Evolutionary conservation across 2,113 vertebrate genomes (phyloP).

Genomic region (Orientallactaga bullata): DNA sequence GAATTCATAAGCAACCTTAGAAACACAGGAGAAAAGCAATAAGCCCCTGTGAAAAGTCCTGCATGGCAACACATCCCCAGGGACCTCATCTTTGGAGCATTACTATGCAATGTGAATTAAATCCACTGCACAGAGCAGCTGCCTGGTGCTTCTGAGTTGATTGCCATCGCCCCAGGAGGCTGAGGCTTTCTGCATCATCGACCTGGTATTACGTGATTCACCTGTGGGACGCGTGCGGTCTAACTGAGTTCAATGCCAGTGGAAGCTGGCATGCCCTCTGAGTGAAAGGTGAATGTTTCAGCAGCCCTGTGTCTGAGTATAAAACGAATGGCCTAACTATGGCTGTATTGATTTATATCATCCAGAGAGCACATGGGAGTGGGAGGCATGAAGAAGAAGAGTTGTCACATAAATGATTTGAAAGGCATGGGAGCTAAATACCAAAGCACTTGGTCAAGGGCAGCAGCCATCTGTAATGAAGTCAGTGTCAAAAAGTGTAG

Average conservation of each 20-base stretch:
- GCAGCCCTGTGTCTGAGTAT: background rate
- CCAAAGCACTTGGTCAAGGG: slow-evolving; percentile 52
- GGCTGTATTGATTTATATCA: slow-evolving; percentile 59
- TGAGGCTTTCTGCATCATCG: slow-evolving; percentile 63
- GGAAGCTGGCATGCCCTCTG: background rate
- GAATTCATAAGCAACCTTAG: slow-evolving; percentile 78
- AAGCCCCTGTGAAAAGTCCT: slow-evolving; percentile 72
- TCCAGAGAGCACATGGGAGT: background rate
- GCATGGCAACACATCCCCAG: slow-evolving; percentile 72
- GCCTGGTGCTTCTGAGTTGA: slow-evolving; percentile 77
- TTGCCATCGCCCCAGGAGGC: slow-evolving; percentile 64
- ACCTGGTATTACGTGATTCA: background rate
- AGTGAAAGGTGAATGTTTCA: background rate
- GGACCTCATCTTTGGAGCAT: slow-evolving; percentile 75
- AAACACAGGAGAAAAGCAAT: slow-evolving; percentile 80
- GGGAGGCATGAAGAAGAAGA: background rate
- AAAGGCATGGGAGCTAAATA: slow-evolving; percentile 53
- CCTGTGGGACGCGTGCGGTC: slow-evolving; percentile 2
- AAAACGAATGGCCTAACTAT: background rate
- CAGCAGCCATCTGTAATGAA: background rate
- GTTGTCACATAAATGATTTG: slow-evolving; percentile 57
- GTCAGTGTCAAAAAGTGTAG: background rate
- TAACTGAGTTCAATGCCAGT: background rate
- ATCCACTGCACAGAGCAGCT: slow-evolving; percentile 52
- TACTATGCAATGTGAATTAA: slow-evolving; percentile 80